These are phyloP conservation scores for Oceanodroma tethys DNA, from an alignment of 2,113 vertebrate species.

Conservation along the genomic window DNA sequence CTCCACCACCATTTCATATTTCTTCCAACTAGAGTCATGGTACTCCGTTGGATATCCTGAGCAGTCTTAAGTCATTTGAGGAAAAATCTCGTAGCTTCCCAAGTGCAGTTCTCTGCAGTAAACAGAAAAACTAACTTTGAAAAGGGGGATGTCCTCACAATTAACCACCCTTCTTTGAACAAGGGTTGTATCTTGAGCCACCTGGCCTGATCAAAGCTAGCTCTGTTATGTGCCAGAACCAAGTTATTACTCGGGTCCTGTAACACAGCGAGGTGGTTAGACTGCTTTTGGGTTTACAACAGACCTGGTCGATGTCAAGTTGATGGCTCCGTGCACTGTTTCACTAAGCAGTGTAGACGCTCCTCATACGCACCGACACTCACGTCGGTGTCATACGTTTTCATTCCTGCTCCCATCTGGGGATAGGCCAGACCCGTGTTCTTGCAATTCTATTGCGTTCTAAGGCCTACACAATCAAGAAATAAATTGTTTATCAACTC, in stretches of 20 bases:
- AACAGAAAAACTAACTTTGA: not conserved
- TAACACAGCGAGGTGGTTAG: not conserved
- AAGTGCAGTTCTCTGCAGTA: not conserved
- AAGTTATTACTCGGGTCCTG: too few species aligned
- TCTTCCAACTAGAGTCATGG: not conserved
- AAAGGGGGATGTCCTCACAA: not conserved
- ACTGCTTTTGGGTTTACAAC: not conserved
- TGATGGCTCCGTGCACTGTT: not conserved
- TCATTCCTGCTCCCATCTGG: not conserved
- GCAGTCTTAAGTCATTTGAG: not conserved
- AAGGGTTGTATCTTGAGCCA: not conserved
- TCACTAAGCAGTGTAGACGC: not conserved
- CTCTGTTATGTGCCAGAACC: fast-evolving
- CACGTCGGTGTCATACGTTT: fast-evolving
- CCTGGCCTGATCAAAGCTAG: not conserved
- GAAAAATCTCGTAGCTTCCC: not conserved
- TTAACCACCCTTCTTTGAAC: not conserved
- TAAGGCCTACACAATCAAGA: not conserved
- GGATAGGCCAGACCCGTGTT: not conserved
- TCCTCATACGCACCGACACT: fast-evolving
- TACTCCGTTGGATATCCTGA: not conserved
- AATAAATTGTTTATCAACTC: not conserved
- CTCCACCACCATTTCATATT: not conserved
- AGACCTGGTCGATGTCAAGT: fast-evolving
- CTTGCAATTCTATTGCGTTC: not conserved